Base-by-base conservation (phyloP, 2,113 vertebrate species). In the Notarius lentiginosus region DNA sequence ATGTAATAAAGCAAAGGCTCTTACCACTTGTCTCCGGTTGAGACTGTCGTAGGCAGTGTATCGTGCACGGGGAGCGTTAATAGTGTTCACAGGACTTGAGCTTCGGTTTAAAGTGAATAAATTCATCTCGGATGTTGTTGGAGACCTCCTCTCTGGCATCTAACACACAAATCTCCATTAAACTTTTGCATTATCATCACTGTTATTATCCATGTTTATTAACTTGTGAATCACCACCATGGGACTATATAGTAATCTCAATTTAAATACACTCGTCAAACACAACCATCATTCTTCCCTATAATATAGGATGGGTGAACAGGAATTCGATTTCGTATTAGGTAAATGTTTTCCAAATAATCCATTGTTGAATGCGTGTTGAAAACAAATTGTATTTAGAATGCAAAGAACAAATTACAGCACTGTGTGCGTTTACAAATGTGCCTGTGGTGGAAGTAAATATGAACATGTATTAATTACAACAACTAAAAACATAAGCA, bases 91-190 rank as follows among this genome's bases (percentile, higher is more conserved):
- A 0, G 95, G 94, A 84, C 94, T 95, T 87, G 63, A 86, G 84
- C 93, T 95, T 60, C 92, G 92, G 70, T 89, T 90, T 89, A 85
- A 91, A 84, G 77, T 66, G 82, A 88, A 94, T 60, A 95, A 84
- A 93, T 93, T 95, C 80, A 92, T 70, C 63, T 96, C 95, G 0
- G 95, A 94, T 12, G 89, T 87, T 89, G 92, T 63, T 0, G 95
- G 94, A 73, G 95, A 95, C 53, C 94, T 47, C 68, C 87, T 66
- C 7, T 93, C 90, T 82, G 90, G 91, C 18, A 79, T 18, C 77
- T 88, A 47, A 83, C 8, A 76, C 2, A 88, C 60, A 79, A 11
- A 63, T 47, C 9, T 2, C 12, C 34, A 68, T 80, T 58, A 80
- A 80, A 68, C 60, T 7, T 17, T n/a, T 27, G 51, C 11, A 27